Evolutionary conservation across 2,797 vertebrate genomes (phyloP).

Genomic region (Pseudochirops cupreus): DNA sequence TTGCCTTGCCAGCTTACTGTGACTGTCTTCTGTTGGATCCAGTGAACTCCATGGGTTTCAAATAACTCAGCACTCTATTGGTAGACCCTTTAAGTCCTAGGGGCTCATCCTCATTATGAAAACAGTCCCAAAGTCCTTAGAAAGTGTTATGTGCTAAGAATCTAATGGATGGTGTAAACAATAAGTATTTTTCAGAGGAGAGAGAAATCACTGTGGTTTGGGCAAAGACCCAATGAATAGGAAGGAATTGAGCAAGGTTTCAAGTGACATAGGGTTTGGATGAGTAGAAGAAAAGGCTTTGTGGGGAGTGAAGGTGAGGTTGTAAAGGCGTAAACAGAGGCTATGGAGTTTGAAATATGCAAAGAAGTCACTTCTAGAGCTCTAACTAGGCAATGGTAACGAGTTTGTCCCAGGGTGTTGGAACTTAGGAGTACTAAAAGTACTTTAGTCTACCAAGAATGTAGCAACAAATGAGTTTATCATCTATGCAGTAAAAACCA

Average conservation of each 20-base stretch:
- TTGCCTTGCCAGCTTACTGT: neutral
- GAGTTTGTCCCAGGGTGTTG: neutral
- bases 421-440: neutral
- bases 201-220: neutral
- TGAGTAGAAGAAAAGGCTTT: neutral
- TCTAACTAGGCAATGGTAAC: neutral
- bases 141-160: neutral
- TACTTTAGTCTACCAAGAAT: neutral
- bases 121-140: neutral
- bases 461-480: no score
- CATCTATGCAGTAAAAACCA: neutral
- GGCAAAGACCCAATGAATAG: neutral
- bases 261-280: neutral
- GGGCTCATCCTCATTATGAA: neutral
- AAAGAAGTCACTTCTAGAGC: neutral
- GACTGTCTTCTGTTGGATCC: neutral
- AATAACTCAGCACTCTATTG: neutral
- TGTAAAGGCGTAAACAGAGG: neutral
- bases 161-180: neutral
- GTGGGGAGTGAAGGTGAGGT: slow-evolving; percentile 1
- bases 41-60: neutral
- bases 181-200: neutral
- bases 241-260: neutral
- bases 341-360: neutral
- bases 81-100: neutral